These are phyloP conservation scores for Globodera ellingtonae DNA, from an alignment of 1,140 invertebrate species.

Conservation along the genomic window DNA sequence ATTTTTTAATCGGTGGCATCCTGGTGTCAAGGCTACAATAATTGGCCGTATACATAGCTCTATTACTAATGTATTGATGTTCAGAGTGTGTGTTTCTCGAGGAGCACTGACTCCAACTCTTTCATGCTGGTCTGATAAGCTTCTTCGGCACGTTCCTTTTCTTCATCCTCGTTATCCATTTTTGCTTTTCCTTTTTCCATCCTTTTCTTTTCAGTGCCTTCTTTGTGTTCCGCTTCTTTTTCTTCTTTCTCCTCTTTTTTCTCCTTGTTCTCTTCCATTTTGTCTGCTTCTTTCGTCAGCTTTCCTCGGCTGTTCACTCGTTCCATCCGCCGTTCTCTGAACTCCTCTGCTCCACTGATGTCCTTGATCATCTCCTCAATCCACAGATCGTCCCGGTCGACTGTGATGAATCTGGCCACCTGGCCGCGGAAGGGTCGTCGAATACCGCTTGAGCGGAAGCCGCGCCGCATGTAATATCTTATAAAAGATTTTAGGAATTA, in stretches of 20 bases:
- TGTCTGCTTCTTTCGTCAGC: neutral
- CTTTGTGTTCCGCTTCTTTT: no score
- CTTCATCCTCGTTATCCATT: no score
- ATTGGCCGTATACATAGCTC: no score
- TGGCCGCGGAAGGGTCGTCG: neutral
- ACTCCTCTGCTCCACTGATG: neutral
- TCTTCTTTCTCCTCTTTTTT: no score
- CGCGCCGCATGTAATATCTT: neutral
- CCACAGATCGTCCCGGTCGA: neutral
- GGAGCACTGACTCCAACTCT: neutral
- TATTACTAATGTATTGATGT: neutral
- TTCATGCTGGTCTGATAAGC: neutral
- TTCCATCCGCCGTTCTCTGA: neutral
- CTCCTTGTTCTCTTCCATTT: neutral
- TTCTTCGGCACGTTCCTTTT: neutral
- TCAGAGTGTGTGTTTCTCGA: neutral
- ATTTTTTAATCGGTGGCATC: no score
- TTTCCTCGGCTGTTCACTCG: neutral
- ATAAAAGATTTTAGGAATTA: no score
- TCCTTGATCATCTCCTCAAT: neutral
- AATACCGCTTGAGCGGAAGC: neutral
- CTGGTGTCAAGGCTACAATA: no score
- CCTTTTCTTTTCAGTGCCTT: no score
- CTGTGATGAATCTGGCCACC: neutral
- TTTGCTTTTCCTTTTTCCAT: neutral